These are phyloP conservation scores for Tetheella fluctuosa DNA, from an alignment of 2,888 invertebrate species.

Conservation along the genomic window DNA sequence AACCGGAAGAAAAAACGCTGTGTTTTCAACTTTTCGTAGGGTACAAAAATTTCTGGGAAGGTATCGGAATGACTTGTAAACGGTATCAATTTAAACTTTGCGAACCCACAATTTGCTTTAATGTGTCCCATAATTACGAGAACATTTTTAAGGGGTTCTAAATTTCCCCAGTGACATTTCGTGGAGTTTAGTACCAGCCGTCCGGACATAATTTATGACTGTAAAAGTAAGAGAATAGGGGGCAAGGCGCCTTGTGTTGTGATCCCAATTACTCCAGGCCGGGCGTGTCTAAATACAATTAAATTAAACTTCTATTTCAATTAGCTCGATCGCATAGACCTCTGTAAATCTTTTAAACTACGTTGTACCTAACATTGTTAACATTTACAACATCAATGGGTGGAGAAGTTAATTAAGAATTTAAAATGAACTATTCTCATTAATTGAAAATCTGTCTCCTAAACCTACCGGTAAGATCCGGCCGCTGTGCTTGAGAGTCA, in stretches of 20 bases:
- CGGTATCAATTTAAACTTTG: conserved; percentile 23
- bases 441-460: too few relatives aligned
- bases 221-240: conserved; percentile 26
- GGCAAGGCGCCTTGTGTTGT: conserved; percentile 14
- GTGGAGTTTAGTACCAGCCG: conserved; percentile 23
- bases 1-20: too few relatives aligned
- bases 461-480: too few relatives aligned
- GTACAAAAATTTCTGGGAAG: not conserved
- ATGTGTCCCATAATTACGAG: conserved; percentile 29
- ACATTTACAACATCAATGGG: too few relatives aligned
- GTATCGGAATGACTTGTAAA: not conserved
- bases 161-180: conserved; percentile 26
- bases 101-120: conserved; percentile 26
- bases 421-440: too few relatives aligned
- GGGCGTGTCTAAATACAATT: not conserved
- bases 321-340: not conserved
- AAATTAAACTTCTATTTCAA: not conserved
- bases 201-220: conserved; percentile 24
- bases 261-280: not conserved
- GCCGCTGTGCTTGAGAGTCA: too few relatives aligned
- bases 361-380: too few relatives aligned
- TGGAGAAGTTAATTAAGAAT: too few relatives aligned
- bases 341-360: too few relatives aligned
- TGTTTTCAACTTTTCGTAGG: not conserved
- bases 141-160: conserved; percentile 32